Base-by-base conservation (phyloP, 2,113 vertebrate genomes). In the Aspidoscelis tigris region DNA sequence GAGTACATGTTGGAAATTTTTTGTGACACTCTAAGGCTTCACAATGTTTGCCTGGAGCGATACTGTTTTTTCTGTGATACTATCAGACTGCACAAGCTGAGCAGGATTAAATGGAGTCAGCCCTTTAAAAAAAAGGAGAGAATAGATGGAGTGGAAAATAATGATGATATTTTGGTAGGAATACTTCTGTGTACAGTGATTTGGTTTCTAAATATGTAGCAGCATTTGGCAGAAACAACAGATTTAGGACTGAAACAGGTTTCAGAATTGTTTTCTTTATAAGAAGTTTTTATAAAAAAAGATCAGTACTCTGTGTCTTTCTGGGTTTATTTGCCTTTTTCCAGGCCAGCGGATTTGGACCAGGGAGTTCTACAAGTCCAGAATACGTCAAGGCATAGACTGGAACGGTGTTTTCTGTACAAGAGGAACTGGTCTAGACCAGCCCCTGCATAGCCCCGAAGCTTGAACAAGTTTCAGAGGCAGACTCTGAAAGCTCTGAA, bases 71-170 rank as follows among this genome's bases (percentile, higher is more conserved):
- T 5, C 78, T 39, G 61, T 64, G 87, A 82, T 1, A 47, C 11
- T 58, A 22, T 16, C 41, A 84, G 77, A 75, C 83, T 85, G 74
- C 5, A 75, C 7, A 70, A 47, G 75, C 41, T 55, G 79, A 88
- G 43, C 8, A 73, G 85, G 55, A 78, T 88, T 43, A 2, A 68
- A 80, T 76, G 76, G 72, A 76, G 70, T 87, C 75, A 82, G 55
- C 55, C 53, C 22, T 72, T 82, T 16, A 18, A 61, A 61, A 61
- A 61, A 4, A 61, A 18, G 18, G 58, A 61, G 58, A 69, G 20
- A 71, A 3, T 7, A 8, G 12, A 41, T 78, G n/a, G 12, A 71
- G 16, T 76, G 74, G 43, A 20, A 86, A 86, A 72, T 61, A 61
- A 61, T 86, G 50, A 85, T 66, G 61, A 80, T 76, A 68, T 80